phyloP scores from a whole-genome alignment of 1,140 invertebrate species.

The Drosophila ananassae region DNA sequence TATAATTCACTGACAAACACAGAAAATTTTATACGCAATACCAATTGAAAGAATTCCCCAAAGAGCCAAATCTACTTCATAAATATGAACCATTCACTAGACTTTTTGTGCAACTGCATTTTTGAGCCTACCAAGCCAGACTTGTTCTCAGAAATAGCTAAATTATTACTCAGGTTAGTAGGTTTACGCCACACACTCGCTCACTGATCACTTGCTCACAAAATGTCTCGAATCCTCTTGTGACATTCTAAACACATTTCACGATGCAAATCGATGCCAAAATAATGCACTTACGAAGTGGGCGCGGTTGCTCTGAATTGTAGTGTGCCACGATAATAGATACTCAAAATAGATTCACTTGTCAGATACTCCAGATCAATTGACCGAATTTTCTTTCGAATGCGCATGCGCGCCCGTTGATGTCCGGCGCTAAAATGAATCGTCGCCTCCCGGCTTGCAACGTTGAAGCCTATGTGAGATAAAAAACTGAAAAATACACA shows the following conservation, averaged over 20 bases:
- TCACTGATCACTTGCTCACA: constrained; percentile 8
- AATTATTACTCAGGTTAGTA: not conserved
- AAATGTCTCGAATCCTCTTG: constrained; percentile 27
- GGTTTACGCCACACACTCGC: constrained; percentile 28
- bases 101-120: constrained; percentile 2
- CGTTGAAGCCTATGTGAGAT: constrained; percentile 59
- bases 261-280: constrained; percentile 7
- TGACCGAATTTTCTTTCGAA: constrained; percentile 6
- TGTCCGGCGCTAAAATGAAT: constrained; percentile 66
- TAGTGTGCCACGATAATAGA: constrained; percentile 14
- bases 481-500: constrained; percentile 2
- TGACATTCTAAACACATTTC: constrained; percentile 76
- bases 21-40: not conserved
- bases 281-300: constrained; percentile 69
- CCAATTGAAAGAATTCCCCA: not conserved
- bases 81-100: not conserved
- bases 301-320: constrained; percentile 16
- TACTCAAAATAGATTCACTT: not conserved
- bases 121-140: not conserved
- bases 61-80: not conserved
- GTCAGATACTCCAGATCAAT: constrained; percentile 26
- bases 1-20: not conserved
- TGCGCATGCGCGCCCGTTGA: constrained; percentile 73
- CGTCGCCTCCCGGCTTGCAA: constrained; percentile 52
- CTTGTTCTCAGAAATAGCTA: constrained; percentile 14